Evolutionary conservation across 1,140 invertebrate species (phyloP).

Genomic region (Drosophila nasuta): DNA sequence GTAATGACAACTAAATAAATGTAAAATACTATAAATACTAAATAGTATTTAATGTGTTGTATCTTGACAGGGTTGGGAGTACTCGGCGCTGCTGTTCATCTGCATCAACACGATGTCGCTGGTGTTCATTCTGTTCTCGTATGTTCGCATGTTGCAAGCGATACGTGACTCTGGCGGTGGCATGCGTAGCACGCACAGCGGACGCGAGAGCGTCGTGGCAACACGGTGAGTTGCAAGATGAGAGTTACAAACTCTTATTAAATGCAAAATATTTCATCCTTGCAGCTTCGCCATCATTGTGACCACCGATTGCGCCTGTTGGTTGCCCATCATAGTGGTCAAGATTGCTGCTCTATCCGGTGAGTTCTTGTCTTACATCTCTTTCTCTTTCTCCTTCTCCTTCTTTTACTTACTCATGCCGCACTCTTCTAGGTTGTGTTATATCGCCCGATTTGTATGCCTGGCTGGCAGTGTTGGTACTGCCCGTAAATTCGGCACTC

Average conservation of each 20-base stretch:
- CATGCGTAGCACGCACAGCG: conserved; percentile 86
- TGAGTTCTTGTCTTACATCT: conserved; percentile 43
- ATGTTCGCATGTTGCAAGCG: conserved; percentile 86
- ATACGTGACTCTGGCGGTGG: conserved; percentile 86
- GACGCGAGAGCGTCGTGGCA: conserved; percentile 85
- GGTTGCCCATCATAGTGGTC: conserved; percentile 88
- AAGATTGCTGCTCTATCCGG: conserved; percentile 87
- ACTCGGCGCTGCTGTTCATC: conserved; percentile 87
- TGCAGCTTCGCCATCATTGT: conserved; percentile 86
- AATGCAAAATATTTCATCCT: not conserved
- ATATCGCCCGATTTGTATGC: conserved; percentile 87
- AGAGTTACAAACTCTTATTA: not conserved
- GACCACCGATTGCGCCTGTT: conserved; percentile 88
- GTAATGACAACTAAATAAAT: not conserved
- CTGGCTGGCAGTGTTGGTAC: conserved; percentile 89
- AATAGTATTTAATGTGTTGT: too few species aligned
- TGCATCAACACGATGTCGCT: conserved; percentile 87
- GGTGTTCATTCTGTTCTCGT: conserved; percentile 87
- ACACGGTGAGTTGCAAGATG: conserved; percentile 60
- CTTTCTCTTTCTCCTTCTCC: not conserved
- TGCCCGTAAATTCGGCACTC: conserved; percentile 90
- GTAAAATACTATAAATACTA: too few species aligned
- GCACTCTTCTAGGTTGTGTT: conserved; percentile 74
- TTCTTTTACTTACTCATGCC: not conserved
- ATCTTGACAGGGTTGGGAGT: conserved; percentile 87